These are phyloP conservation scores for Hoplodrina ambigua DNA, from an alignment of 2,888 invertebrate species.

Conservation along the genomic window DNA sequence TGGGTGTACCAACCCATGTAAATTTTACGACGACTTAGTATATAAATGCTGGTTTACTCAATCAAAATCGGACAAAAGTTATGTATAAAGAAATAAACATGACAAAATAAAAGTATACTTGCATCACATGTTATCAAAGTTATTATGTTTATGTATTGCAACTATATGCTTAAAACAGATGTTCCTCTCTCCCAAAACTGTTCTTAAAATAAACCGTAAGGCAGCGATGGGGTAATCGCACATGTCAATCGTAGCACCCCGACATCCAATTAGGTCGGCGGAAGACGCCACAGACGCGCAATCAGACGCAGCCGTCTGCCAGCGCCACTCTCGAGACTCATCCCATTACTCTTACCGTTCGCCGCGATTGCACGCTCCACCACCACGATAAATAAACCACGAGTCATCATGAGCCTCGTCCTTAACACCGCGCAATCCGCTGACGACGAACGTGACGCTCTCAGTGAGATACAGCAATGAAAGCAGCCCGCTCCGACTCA, in stretches of 20 bases:
- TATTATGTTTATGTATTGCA: conserved; percentile 12
- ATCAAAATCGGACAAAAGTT: not conserved
- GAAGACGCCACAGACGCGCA: conserved; percentile 51
- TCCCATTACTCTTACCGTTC: conserved; percentile 65
- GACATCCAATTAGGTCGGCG: conserved; percentile 59
- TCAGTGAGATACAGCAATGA: conserved; percentile 72
- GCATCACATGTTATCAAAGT: conserved; percentile 7
- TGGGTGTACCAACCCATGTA: not conserved
- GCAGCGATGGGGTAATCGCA: conserved; percentile 57
- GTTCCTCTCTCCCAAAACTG: conserved; percentile 24
- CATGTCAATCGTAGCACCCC: conserved; percentile 59
- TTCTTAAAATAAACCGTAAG: conserved; percentile 40
- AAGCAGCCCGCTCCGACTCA: conserved; percentile 63
- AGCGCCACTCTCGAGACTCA: conserved; percentile 54
- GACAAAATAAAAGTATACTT: conserved; percentile 5
- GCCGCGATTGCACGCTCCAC: conserved; percentile 60
- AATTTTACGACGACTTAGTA: conserved; percentile 22
- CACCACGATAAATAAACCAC: conserved; percentile 68
- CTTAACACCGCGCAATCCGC: conserved; percentile 61
- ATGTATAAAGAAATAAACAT: not conserved
- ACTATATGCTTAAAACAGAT: conserved; percentile 15
- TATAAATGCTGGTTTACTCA: conserved; percentile 9
- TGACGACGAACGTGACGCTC: conserved; percentile 75
- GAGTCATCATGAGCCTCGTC: conserved; percentile 65
- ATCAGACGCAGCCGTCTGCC: conserved; percentile 54